Conservation (phyloP, 2,888 invertebrate genomes). For the Hypolimnas misippus region DNA sequence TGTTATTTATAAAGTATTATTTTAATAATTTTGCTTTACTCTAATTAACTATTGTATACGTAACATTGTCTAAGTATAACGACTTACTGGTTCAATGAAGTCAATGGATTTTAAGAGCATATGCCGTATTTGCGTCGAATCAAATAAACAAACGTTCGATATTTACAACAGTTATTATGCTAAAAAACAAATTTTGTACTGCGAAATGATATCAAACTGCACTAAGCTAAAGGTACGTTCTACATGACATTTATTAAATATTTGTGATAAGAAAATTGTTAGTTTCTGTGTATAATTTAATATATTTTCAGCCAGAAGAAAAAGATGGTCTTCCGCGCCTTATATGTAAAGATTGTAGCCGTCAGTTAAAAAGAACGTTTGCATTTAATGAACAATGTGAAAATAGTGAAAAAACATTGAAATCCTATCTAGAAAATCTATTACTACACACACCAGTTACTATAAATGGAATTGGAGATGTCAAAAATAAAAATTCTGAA, state of each 20-base stretch:
- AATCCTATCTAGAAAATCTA: constrained; percentile 37
- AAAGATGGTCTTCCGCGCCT: constrained; percentile 68
- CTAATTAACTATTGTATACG: neutral
- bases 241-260: neutral
- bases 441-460: constrained; percentile 11
- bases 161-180: constrained; percentile 66
- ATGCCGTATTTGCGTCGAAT: constrained; percentile 70
- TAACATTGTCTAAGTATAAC: neutral
- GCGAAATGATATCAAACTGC: constrained; percentile 68
- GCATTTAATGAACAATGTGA: constrained; percentile 68
- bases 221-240: constrained; percentile 68
- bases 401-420: constrained; percentile 64
- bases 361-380: constrained; percentile 66
- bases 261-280: neutral
- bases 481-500: constrained; percentile 44
- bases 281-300: neutral
- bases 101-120: constrained; percentile 63
- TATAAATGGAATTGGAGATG: constrained; percentile 28
- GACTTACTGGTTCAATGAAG: constrained; percentile 10
- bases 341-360: constrained; percentile 72
- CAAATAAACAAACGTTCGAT: constrained; percentile 62
- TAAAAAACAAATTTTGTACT: constrained; percentile 65
- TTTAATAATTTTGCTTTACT: neutral
- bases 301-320: constrained; percentile 58
- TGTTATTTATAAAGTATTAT: no score